Base-by-base conservation (phyloP, 2,797 vertebrate genomes). In the Cossypha caffra region DNA sequence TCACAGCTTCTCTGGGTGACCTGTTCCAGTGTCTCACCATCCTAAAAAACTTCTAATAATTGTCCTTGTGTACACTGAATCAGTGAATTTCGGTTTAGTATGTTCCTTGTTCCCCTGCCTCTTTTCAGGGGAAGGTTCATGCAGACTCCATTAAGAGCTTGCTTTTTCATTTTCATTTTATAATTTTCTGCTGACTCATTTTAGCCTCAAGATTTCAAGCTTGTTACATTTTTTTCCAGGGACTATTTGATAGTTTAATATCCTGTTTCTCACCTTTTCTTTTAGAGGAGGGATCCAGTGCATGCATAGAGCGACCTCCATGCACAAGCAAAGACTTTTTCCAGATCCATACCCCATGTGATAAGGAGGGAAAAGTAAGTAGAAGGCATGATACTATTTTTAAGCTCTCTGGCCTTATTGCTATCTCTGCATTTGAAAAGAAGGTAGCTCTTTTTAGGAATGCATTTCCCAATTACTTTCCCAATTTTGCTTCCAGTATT, bases 271-370 rank as follows among this genome's bases (percentile, higher is more conserved):
- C 8, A 10, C 35, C 8, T 75, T 95, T 96, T 47, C 52, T 64
- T 97, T 95, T 93, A 99, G 99, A 98, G 38, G 99, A 99, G 96
- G 99, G 99, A 79, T 99, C 99, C 24, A 97, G 97, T 16, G 79
- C 69, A 1, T 99, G 99, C 90, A 97, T 92, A 81, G 96, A 97
- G 47, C 98, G 98, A 91, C 99, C 98, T 43, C 98, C 98, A 0
- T 99, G 99, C 91, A 98, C 98, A 73, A 97, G 81, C 42, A 99
- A 99, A 96, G 99, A 99, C 97, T 99, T 99, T 93, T 99, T 99
- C 95, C 99, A 99, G 98, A 99, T 99, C 93, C 99, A 99, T 85
- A 99, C 99, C 9, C 97, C 98, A 0, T 99, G 99, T 93, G 99
- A 99, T 94, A 96, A 97, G 10, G 98, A 99, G 48, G 99, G 99